Base-by-base conservation (phyloP, 2,113 vertebrate genomes). In the Tringa solitaria region DNA sequence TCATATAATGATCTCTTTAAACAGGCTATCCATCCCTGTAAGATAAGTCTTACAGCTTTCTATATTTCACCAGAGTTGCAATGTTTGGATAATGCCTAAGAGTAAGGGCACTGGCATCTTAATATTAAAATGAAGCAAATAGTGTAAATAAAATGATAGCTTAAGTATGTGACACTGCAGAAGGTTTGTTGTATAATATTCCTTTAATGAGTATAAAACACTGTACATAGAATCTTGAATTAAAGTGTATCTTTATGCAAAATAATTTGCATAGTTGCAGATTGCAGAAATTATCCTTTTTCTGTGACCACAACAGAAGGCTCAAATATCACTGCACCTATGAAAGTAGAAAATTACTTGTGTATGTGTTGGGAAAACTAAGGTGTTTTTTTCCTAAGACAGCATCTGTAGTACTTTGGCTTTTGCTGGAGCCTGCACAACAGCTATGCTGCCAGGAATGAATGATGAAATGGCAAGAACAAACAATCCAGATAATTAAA, bases 111-210 rank as follows among this genome's bases (percentile, higher is more conserved):
- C 0, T 56, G 73, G 76, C 41, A 57, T 94, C 12, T 75, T 93
- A 92, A 67, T 75, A 90, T 64, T 91, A 93, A 77, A 75, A 82
- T 90, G 61, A 91, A 87, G 81, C 78, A 86, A 91, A 73, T 0
- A 94, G 32, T 98, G 97, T 98, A 98, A 97, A 98, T 98, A 98
- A 94, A 92, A 89, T 54, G 32, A 69, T 2, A 91, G 94, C 79
- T 76, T 93, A 96, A 90, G 39, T 93, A 86, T 76, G 91, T 96
- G 81, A 93, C 64, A 87, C 61, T 81, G 81, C 78, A 95, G 82
- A 97, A 95, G 87, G 64, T 65, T 41, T 97, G 97, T 93, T 98
- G 94, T 98, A 97, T 96, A 98, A 98, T 99, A 98, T 95, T 99
- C 95, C 74, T 97, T 97, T 98, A 97, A 96, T 97, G 95, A 97